These are phyloP conservation scores for Goniozus legneri DNA, from an alignment of 1,140 invertebrate species.

Conservation along the genomic window DNA sequence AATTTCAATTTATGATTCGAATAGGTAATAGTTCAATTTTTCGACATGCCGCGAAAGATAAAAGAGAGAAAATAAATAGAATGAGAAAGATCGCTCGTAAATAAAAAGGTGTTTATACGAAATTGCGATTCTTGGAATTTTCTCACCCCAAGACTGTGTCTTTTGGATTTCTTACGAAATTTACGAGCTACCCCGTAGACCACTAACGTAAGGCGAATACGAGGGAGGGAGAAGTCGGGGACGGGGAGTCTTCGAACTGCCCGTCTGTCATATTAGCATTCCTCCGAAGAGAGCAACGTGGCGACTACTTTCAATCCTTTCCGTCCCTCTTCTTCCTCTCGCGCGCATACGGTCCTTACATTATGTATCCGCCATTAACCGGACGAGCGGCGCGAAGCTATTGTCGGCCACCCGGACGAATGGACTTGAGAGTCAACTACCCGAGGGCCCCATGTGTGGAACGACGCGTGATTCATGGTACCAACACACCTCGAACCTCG, in stretches of 20 bases:
- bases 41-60: too few species aligned
- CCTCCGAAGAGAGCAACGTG: conserved; percentile 19
- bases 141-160: conserved; percentile 11
- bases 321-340: too few species aligned
- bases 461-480: conserved; percentile 22
- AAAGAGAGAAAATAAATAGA: conserved; percentile 3
- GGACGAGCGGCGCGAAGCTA: conserved; percentile 18
- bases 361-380: conserved; percentile 23
- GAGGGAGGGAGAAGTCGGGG: neutral
- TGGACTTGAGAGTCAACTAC: conserved; percentile 20
- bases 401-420: conserved; percentile 25
- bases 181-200: conserved; percentile 24
- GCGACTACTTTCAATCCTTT: conserved; percentile 12
- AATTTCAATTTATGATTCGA: too few species aligned
- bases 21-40: too few species aligned
- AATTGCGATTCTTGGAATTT: conserved; percentile 29
- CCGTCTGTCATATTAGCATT: conserved; percentile 24
- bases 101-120: conserved; percentile 30
- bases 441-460: conserved; percentile 1
- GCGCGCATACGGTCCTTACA: too few species aligned
- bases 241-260: too few species aligned
- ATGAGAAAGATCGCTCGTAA: conserved; percentile 21
- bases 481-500: conserved; percentile 11
- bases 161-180: conserved; percentile 23
- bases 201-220: neutral